These are phyloP conservation scores for Lycaena phlaeas DNA, from an alignment of 2,888 invertebrate species.

Conservation along the genomic window DNA sequence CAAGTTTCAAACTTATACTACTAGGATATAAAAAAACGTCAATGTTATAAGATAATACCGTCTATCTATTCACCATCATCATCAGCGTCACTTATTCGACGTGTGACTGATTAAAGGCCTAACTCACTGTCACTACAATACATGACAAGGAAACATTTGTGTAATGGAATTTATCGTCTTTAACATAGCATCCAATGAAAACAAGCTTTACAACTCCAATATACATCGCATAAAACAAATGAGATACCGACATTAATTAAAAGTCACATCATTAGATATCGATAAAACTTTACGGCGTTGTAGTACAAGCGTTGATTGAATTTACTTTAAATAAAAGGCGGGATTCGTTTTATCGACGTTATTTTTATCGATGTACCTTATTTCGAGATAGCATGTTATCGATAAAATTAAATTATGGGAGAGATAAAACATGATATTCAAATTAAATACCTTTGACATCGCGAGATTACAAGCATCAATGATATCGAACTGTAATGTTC, in stretches of 20 bases:
- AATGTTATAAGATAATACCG: too few relatives aligned
- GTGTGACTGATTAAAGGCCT: too few relatives aligned
- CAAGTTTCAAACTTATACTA: too few relatives aligned
- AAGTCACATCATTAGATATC: constrained; percentile 2
- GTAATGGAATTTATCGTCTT: too few relatives aligned
- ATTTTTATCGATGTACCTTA: constrained; percentile 27
- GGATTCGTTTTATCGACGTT: constrained; percentile 19
- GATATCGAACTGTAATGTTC: constrained; percentile 39
- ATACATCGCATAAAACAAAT: constrained; percentile 4
- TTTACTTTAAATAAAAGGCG: constrained; percentile 13
- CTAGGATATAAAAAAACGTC: too few relatives aligned
- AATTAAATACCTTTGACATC: constrained; percentile 72
- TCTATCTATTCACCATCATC: too few relatives aligned
- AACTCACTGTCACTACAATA: too few relatives aligned
- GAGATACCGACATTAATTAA: background rate
- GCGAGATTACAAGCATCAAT: constrained; percentile 65
- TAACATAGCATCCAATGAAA: too few relatives aligned
- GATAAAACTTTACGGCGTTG: constrained; percentile 4
- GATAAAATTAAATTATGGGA: constrained; percentile 60
- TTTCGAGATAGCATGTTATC: constrained; percentile 47
- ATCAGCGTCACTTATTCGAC: too few relatives aligned
- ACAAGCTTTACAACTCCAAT: too few relatives aligned
- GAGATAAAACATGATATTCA: constrained; percentile 68
- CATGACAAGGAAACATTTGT: too few relatives aligned
- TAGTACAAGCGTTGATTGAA: constrained; percentile 8